Conservation (phyloP, 1,140 invertebrate species). For the Platorchestia sp. region DNA sequence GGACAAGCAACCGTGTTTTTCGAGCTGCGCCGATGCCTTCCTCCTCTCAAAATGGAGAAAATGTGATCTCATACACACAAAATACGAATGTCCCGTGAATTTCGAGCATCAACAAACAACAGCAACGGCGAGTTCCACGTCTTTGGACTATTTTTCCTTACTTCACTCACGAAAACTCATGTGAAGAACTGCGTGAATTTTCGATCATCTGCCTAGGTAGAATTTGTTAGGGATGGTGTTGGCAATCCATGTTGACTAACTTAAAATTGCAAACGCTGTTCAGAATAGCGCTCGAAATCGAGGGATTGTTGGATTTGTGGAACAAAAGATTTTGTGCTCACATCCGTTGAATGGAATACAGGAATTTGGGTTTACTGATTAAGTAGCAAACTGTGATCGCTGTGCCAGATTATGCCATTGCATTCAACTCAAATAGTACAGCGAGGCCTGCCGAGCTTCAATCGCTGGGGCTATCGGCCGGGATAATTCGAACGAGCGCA, state of each 20-base stretch:
- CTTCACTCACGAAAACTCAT: too few species aligned
- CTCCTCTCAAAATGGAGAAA: too few species aligned
- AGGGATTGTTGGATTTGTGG: not conserved
- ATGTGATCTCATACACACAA: too few species aligned
- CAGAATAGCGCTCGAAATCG: not conserved
- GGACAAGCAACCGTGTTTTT: too few species aligned
- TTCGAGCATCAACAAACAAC: too few species aligned
- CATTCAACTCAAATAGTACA: not conserved
- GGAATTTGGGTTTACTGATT: not conserved
- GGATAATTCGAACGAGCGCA: conserved; percentile 19
- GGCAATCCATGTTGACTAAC: not conserved
- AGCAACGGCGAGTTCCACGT: too few species aligned
- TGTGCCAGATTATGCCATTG: not conserved
- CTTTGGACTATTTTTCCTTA: too few species aligned
- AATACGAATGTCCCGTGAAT: too few species aligned
- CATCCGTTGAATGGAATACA: not conserved
- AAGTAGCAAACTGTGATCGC: not conserved
- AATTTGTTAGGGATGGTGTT: too few species aligned
- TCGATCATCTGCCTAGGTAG: too few species aligned
- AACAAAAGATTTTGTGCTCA: not conserved
- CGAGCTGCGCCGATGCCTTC: too few species aligned
- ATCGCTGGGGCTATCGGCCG: not conserved
- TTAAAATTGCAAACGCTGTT: not conserved
- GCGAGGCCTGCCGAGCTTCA: not conserved
- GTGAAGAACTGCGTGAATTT: too few species aligned